Evolutionary conservation across 2,113 vertebrate species (phyloP), one percentile per base, ranked within the genome.

Genomic region (Phylloscopus trochilus): DNA sequence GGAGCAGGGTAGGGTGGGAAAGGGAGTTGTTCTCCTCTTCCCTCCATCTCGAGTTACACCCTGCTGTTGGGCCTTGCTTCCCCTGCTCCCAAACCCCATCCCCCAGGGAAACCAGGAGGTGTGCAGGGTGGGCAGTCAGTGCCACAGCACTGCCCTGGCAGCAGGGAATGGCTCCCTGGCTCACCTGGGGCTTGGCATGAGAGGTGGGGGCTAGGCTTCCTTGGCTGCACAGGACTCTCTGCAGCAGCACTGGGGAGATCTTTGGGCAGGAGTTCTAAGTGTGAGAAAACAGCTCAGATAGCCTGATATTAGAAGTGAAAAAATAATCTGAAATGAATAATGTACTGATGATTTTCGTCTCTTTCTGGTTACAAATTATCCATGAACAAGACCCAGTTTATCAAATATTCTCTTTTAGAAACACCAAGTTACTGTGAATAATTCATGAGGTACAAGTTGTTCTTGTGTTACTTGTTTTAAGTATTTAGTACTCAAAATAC

Each of bases 111-210:
- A 49, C 1, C 11, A 15, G 15, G 15, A 15, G 13, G 11, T 26
- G 3, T 63, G 39, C 35, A 22, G 28, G 30, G 31, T 7, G 7
- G 62, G 37, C 26, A 63, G n/a, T 1, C 51, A 4, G 43, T 31
- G 46, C 9, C 23, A 4, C 15, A 37, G 28, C 47, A 14, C 13
- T 0, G 1, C 26, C 30, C 1, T 1, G 3, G 6, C 47, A 5
- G 4, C 0, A 0, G 17, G 24, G 15, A 47, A 47, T 4, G 20
- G 30, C 27, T 30, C 51, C 11, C 1, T 0, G 2, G 18, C 31
- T 18, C 46, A 10, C 13, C 46, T 5, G 9, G 24, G 12, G 13
- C 8, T 26, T 12, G 0, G 0, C 31, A 7, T 11, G 30, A 41
- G 9, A 0, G 0, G 13, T 0, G 28, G 6, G 23, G 4, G 13